Base-by-base conservation (phyloP, 2,888 invertebrate species). In the Nomada ferruginata region DNA sequence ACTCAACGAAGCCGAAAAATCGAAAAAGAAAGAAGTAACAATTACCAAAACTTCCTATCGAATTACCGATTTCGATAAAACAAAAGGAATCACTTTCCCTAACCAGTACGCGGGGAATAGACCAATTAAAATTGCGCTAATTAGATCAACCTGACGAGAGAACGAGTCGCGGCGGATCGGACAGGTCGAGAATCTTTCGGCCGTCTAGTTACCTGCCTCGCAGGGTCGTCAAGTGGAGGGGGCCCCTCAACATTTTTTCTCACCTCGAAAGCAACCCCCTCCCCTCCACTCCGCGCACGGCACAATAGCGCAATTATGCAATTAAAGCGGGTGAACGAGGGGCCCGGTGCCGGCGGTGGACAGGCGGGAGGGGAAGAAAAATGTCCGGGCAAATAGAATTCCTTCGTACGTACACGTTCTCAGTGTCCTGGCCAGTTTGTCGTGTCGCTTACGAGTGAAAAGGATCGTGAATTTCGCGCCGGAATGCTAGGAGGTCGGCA, bases 241-340 rank as follows among this genome's bases (percentile, higher is more conserved):
- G 47, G 44, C 44, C 55, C 73, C 61, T 59, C 47, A 29, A 29
- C 76, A 64, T 70, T 83, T 84, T 84, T 84, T 84, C 79, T 83
- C 82, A 76, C 76, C 75, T 82, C 80, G 80, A 70, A 53, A 72
- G 70, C 44, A 55, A 57, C 60, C 66, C 79, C 66, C 76, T 44
- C 23, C 84, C 73, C 60, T 23, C 20, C 47, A 15, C 36, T 36
- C 36, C 36, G 36, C 36, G 36, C 36, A 36, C 7, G 47, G 74
- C 85, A 91, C 91, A 91, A 91, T 91, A 85, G 90, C 87, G 90
- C 91, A 91, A 91, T 91, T 91, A 91, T 91, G 91, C 91, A 91
- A 91, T 91, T 91, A 91, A 90, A 90, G 84, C 85, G 73, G 82
- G 76, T 88, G 90, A 89, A 91, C 88, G 89, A 85, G 80, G 79